Percentiles rank a stretch among this genome's conserved stretches.
Evolutionary conservation across 2,888 invertebrate species (phyloP).

Genomic region (Chesias legatella): DNA sequence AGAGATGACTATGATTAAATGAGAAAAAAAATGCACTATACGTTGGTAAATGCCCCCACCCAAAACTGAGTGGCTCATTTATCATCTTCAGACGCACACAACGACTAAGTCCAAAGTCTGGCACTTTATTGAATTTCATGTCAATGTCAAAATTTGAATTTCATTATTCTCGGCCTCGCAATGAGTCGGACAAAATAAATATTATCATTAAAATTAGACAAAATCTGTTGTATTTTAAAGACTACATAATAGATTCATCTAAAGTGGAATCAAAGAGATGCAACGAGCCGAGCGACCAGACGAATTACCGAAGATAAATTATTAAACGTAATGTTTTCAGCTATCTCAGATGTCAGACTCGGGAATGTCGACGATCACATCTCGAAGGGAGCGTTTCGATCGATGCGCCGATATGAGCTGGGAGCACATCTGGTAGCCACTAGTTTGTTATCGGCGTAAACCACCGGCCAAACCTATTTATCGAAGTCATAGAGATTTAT

Average conservation of each 20-base stretch:
- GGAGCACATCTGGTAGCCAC: constrained; percentile 61
- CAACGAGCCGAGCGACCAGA: constrained; percentile 41
- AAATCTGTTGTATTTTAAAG: constrained; percentile 28
- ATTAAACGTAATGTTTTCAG: constrained; percentile 57
- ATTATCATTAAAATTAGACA: no score
- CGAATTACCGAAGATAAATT: constrained; percentile 60
- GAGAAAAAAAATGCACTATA: no score
- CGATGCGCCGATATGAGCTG: constrained; percentile 50
- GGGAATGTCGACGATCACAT: constrained; percentile 56
- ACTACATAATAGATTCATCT: constrained; percentile 25
- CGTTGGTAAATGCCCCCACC: no score
- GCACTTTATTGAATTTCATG: constrained; percentile 32
- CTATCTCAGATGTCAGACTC: constrained; percentile 53
- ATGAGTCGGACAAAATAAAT: neutral
- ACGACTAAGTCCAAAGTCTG: no score
- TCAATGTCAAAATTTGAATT: constrained; percentile 28
- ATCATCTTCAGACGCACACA: no score
- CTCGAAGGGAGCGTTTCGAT: constrained; percentile 50
- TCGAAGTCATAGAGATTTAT: constrained; percentile 68
- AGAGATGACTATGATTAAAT: no score
- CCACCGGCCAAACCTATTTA: constrained; percentile 59
- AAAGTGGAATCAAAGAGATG: constrained; percentile 24
- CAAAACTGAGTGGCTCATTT: no score
- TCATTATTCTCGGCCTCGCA: no score
- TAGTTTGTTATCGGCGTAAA: constrained; percentile 59